Evolutionary conservation across 2,113 vertebrate genomes (phyloP).

Genomic region (Myodes glareolus): DNA sequence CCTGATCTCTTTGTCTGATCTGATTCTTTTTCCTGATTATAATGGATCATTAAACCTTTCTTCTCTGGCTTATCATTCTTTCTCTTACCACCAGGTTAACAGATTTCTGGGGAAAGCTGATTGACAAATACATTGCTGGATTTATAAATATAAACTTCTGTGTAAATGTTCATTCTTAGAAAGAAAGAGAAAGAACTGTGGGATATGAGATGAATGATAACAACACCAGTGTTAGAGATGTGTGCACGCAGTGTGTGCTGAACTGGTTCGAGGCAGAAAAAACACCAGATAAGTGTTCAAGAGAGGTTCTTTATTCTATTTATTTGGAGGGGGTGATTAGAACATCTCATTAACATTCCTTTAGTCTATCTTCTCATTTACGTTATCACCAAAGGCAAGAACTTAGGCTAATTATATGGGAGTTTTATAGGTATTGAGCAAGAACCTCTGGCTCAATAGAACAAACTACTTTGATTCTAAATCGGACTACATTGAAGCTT

Average conservation of each 20-base stretch:
- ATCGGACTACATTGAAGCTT: not conserved
- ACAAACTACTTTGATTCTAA: constrained; percentile 9
- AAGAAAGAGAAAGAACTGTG: not conserved
- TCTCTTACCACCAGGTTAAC: not conserved
- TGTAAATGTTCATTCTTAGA: not conserved
- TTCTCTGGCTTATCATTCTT: not conserved
- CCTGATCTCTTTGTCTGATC: not conserved
- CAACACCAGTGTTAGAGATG: not conserved
- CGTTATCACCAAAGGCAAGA: constrained; percentile 33
- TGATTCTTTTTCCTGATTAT: not conserved
- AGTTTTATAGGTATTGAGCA: constrained; percentile 48
- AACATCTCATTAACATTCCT: constrained; percentile 46
- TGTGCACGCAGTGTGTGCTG: not conserved
- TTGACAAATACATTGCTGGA: not conserved
- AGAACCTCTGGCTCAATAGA: constrained; percentile 39
- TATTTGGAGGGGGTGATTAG: constrained; percentile 6
- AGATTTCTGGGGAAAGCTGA: constrained; percentile 6
- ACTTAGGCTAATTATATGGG: constrained; percentile 34
- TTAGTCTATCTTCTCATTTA: constrained; percentile 11
- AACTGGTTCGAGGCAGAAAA: not conserved
- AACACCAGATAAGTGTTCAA: not conserved
- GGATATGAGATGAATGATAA: not conserved
- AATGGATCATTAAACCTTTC: not conserved
- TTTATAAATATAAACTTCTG: not conserved
- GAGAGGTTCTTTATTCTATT: constrained; percentile 13